A percentile compares a stretch with the other conserved stretches of the same genome.
Conservation (phyloP, 2,113 vertebrate species). For the Ameiurus melas region DNA sequence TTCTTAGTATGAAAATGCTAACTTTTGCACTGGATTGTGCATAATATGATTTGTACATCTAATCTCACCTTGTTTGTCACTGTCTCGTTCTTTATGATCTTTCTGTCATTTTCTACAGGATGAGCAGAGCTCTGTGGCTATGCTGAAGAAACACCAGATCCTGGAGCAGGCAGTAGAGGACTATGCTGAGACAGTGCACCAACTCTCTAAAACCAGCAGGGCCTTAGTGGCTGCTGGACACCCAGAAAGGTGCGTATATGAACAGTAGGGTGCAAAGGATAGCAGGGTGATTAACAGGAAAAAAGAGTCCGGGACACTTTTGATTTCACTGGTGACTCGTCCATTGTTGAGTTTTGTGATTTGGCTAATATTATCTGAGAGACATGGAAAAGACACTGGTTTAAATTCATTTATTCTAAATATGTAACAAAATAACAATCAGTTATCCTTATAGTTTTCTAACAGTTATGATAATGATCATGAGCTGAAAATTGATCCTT, state of each 20-base stretch:
- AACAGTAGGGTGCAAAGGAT: background rate
- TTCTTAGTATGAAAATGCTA: background rate
- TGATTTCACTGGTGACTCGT: background rate
- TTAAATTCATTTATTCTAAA: background rate
- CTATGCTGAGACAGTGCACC: slow-evolving; percentile 96
- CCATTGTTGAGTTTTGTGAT: background rate
- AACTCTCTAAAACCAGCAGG: slow-evolving; percentile 94
- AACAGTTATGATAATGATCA: background rate
- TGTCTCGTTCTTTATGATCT: too few species aligned
- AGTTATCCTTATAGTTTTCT: background rate
- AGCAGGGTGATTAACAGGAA: background rate
- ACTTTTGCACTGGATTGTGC: background rate
- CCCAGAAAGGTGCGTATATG: slow-evolving; percentile 83
- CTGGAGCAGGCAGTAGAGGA: slow-evolving; percentile 98
- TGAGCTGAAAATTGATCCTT: background rate
- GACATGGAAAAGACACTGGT: background rate
- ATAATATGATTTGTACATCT: background rate
- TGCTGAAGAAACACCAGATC: slow-evolving; percentile 99
- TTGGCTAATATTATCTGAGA: background rate
- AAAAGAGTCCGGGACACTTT: background rate
- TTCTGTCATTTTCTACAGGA: slow-evolving; percentile 72
- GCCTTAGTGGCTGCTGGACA: slow-evolving; percentile 89
- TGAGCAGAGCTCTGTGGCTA: slow-evolving; percentile 96
- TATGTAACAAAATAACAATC: background rate
- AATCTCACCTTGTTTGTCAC: background rate